phyloP scores from a whole-genome alignment of 2,113 vertebrate genomes.

The Recurvirostra avosetta region DNA sequence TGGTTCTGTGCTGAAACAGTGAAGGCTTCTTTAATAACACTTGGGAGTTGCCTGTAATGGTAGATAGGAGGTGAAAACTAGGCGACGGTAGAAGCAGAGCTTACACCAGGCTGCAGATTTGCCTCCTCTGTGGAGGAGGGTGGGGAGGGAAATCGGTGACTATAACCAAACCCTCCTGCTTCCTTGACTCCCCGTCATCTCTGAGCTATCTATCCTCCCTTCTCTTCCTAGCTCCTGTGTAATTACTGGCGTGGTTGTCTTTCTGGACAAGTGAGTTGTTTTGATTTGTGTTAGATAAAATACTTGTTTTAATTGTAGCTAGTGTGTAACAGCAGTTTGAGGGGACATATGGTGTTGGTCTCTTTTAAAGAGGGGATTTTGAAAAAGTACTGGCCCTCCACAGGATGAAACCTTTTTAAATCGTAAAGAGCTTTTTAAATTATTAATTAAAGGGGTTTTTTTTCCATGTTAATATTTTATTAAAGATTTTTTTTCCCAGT shows the following conservation, averaged over 20 bases:
- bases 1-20: background rate
- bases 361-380: background rate
- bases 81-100: background rate
- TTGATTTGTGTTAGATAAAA: background rate
- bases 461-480: background rate
- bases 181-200: background rate
- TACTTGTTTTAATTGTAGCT: background rate
- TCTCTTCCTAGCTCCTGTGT: background rate
- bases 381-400: background rate
- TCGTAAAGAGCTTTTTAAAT: background rate
- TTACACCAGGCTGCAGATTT: background rate
- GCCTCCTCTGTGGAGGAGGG: background rate
- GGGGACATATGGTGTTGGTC: accelerated
- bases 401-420: background rate
- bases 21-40: background rate
- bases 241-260: background rate
- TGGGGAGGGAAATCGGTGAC: background rate
- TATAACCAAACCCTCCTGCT: background rate
- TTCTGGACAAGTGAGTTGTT: background rate
- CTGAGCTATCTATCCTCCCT: background rate
- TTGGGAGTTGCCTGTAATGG: background rate
- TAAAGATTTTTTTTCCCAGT: background rate
- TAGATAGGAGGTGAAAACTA: background rate
- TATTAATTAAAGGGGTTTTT: background rate
- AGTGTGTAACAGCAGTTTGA: background rate